Evolutionary conservation across 2,797 vertebrate genomes (phyloP), one percentile per base, ranked within the genome.

Genomic region (Tachyglossus aculeatus): DNA sequence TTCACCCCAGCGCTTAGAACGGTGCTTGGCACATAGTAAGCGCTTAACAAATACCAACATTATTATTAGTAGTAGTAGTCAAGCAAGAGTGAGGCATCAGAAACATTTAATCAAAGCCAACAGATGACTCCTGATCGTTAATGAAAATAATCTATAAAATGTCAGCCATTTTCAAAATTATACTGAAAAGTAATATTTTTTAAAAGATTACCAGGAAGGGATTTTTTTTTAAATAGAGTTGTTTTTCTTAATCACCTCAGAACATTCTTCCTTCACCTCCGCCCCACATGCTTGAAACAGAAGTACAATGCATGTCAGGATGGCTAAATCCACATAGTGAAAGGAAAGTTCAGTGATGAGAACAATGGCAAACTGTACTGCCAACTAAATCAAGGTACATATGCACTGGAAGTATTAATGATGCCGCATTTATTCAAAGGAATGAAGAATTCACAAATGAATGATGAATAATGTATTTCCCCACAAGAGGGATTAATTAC

Each of bases 401-500:
- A 5, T 64, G 68, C 73, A 75, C 56, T 67, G 71, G 58, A 59
- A 57, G 32, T 73, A 6, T 80, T 58, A 71, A 47, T 81, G 67
- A 70, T 24, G 56, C 7, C 21, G 31, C 29, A 71, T 73, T 67
- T 61, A 76, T 38, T 13, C 27, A 71, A 51, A 75, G 27, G 43
- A 71, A 19, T 37, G 32, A 81, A 71, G 32, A 68, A 69, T 52
- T 81, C 71, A 75, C 63, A 76, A 62, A 74, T 77, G 77, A 88
- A 55, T 74, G 82, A 86, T 85, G 81, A 82, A 25, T 39, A 75
- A 13, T 0, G 0, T 62, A 67, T 70, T 75, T 74, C 75, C 59
- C 71, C 75, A 53, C 73, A 77, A 84, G 57, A 74, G 77, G 67
- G 77, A 84, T 86, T 86, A 88, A 82, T 88, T 78, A 83, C 78